Evolutionary conservation across 2,888 invertebrate genomes (phyloP), one percentile per base, ranked within the genome.

Genomic region (Eumacrocentrus americanus): DNA sequence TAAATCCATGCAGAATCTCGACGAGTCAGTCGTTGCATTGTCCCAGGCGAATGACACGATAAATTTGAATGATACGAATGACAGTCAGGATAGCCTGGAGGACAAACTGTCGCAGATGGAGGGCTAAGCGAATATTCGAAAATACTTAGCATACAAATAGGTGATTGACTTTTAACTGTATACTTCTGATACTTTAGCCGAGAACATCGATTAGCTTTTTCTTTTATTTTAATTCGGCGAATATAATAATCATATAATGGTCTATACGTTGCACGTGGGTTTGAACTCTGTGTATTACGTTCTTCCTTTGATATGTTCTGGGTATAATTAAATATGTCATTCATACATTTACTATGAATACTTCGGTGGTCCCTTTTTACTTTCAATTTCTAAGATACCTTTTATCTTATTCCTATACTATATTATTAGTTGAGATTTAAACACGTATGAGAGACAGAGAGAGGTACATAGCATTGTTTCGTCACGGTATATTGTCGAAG

Each of bases 31-130:
- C 1, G 72, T 78, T 9, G 77, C 77, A 58, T 64, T 80, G 1
- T 61, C 70, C 9, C 67, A 69, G 3, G 58, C 47, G 0, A 72
- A 70, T 50, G 74, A 78, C 5, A 75, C 76, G 0, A 76, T 80
- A n/a, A 76, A 71, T 64, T 58, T 80, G 25, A 78, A 73, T 18
- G 81, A 81, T n/a, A 73, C 79, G 4, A 76, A 73, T 25, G 81
- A 81, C 52, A 81, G 78, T 52, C 78, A 79, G 51, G 81, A 81
- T 20, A 81, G 81, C 58, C 70, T 81, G 12, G 81, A 81, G 60
- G 78, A 78, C 35, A 79, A 80, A 64, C 70, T 81, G 12, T 79
- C 79, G 40, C 78, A 78, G 54, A 80, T 81, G 77, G 80, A 80
- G 29, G 80, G 80, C 57, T 80, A 59, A 75, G 12, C 12, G 7